phyloP scores from a whole-genome alignment of 1,140 invertebrate genomes.

The Drosophila persimilis region DNA sequence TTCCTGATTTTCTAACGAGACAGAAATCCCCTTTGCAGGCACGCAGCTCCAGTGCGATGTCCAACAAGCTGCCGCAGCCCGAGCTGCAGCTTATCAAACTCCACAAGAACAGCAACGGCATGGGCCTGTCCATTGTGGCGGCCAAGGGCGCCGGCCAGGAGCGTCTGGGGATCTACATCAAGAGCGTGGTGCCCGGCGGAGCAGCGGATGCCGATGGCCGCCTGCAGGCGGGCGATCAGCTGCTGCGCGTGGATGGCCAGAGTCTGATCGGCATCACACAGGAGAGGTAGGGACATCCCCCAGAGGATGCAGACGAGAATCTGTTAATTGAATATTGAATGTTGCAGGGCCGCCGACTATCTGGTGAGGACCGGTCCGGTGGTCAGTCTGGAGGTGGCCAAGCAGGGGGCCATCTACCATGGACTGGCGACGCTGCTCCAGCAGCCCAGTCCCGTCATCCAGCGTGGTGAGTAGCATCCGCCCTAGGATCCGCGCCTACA shows the following conservation, averaged over 20 bases:
- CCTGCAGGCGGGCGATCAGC: conserved; percentile 97
- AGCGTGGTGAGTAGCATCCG: conserved; percentile 87
- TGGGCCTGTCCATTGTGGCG: conserved; percentile 96
- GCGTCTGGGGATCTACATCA: conserved; percentile 97
- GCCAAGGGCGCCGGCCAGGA: conserved; percentile 90
- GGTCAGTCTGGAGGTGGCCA: conserved; percentile 97
- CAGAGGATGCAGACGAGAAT: rapidly evolving
- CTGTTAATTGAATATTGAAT: background rate
- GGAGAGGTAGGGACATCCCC: conserved; percentile 87
- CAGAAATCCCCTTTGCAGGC: conserved; percentile 80
- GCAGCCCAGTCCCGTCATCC: conserved; percentile 93
- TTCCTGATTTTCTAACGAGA: background rate
- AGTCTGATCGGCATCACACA: conserved; percentile 98
- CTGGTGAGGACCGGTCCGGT: conserved; percentile 96
- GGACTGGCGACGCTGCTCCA: conserved; percentile 96
- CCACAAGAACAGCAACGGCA: conserved; percentile 95
- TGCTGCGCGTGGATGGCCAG: conserved; percentile 98
- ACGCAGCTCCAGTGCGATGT: conserved; percentile 86
- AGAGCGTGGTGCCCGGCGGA: conserved; percentile 97
- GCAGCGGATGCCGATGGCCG: conserved; percentile 97
- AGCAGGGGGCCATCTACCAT: conserved; percentile 97
- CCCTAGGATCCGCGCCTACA: conserved; percentile 13
- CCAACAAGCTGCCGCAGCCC: conserved; percentile 83
- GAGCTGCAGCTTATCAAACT: conserved; percentile 94
- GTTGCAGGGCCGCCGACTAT: conserved; percentile 93